Conservation (phyloP, 2,888 invertebrate genomes). For the Sminthurinus aureus region DNA sequence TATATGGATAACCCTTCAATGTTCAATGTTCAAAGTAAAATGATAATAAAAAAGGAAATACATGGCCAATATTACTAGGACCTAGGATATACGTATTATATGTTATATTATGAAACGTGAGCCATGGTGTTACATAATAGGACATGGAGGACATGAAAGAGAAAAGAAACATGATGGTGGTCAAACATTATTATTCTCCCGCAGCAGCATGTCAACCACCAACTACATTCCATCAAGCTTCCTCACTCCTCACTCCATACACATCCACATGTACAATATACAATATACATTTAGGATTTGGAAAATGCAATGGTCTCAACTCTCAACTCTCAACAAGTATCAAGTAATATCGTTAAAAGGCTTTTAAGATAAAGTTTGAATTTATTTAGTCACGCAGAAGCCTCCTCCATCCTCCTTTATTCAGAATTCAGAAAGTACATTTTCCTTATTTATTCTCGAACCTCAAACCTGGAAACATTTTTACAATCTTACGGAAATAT, state of each 20-base stretch:
- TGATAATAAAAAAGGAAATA: background rate
- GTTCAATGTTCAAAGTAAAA: background rate
- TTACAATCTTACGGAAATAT: background rate
- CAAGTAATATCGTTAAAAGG: constrained; percentile 16
- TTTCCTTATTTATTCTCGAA: too few relatives aligned
- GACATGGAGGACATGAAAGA: too few relatives aligned
- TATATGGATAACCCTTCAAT: background rate
- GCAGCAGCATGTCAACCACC: background rate
- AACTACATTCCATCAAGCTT: constrained; percentile 10
- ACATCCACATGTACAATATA: background rate
- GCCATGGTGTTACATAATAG: too few relatives aligned
- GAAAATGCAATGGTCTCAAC: too few relatives aligned
- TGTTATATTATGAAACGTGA: background rate
- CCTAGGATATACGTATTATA: background rate
- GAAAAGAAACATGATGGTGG: background rate
- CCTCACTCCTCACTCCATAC: too few relatives aligned
- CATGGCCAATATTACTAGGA: too few relatives aligned
- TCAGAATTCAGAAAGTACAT: too few relatives aligned
- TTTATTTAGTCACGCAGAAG: background rate
- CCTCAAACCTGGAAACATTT: background rate
- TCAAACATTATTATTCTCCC: background rate
- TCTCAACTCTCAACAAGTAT: constrained; percentile 15
- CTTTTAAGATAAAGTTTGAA: constrained; percentile 12
- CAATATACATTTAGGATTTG: too few relatives aligned
- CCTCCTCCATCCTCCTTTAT: background rate